Conservation (phyloP, 2,888 invertebrate genomes). For the Synanthedon formicaeformis region DNA sequence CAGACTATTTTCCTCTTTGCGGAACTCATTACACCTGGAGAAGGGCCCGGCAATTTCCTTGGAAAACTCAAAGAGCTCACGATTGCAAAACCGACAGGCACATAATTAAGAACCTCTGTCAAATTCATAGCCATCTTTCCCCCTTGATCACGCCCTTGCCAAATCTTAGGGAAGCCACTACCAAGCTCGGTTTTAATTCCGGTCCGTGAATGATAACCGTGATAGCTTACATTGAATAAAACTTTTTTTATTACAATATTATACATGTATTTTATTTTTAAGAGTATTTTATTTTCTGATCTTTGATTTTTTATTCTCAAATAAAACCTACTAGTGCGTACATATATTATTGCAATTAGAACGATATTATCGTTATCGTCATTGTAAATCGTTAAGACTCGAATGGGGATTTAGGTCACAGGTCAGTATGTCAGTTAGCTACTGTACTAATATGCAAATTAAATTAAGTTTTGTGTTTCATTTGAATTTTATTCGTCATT, state of each 20-base stretch:
- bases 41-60: slow-evolving; percentile 41
- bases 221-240: no score
- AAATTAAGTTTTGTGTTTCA: slow-evolving; percentile 27
- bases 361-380: not conserved
- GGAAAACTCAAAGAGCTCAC: slow-evolving; percentile 28
- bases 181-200: no score
- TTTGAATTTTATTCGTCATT: slow-evolving; percentile 10
- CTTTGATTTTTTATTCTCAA: not conserved
- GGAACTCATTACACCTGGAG: slow-evolving; percentile 34
- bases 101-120: slow-evolving; percentile 61
- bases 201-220: no score
- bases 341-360: not conserved
- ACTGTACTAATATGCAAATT: slow-evolving; percentile 27
- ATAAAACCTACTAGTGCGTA: not conserved
- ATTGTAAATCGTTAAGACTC: no score
- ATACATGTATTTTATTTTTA: no score
- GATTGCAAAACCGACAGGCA: slow-evolving; percentile 30
- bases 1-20: slow-evolving; percentile 30
- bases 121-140: slow-evolving; percentile 52
- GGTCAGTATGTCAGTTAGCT: slow-evolving; percentile 18
- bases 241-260: no score
- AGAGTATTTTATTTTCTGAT: no score
- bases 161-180: slow-evolving; percentile 17
- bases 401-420: slow-evolving; percentile 9
- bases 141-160: slow-evolving; percentile 19